Evolutionary conservation across 23 tunicate species (phyloP).

Genomic region (Clavelina lepadiformis): DNA sequence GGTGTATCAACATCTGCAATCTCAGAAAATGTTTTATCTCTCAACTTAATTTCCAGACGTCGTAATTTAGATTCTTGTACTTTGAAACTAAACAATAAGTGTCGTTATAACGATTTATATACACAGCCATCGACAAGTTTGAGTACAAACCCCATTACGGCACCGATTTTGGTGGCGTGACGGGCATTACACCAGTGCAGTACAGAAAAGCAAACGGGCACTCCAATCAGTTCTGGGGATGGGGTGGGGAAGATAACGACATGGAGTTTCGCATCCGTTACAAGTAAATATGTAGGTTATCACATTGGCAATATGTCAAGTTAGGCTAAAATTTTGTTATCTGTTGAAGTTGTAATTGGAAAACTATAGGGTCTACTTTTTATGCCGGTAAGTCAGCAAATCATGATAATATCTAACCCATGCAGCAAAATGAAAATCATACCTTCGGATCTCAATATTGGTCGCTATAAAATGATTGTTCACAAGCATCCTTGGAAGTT

Average conservation of each 20-base stretch:
- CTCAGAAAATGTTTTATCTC: too few species aligned
- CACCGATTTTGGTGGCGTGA: conserved; percentile 93
- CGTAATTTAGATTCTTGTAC: too few species aligned
- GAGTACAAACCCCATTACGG: conserved; percentile 83
- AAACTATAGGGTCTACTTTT: not conserved
- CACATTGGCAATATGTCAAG: not conserved
- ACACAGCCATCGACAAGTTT: conserved; percentile 89
- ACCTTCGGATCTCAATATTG: conserved; percentile 43
- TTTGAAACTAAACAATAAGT: too few species aligned
- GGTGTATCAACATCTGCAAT: too few species aligned
- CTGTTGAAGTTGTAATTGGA: not conserved
- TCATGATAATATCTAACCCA: not conserved
- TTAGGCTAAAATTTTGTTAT: not conserved
- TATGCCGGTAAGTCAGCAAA: not conserved
- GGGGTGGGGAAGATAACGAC: conserved; percentile 98
- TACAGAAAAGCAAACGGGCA: conserved; percentile 87
- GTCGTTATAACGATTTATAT: not conserved
- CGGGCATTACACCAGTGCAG: conserved; percentile 71
- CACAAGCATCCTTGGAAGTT: conserved; percentile 91
- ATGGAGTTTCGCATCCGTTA: conserved; percentile 75
- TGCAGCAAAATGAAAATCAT: conserved; percentile 59
- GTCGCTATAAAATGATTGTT: conserved; percentile 78
- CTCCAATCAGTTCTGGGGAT: conserved; percentile 98
- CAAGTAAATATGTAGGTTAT: conserved; percentile 21
- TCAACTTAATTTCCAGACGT: too few species aligned